Conservation (phyloP, 1,140 invertebrate species). For the Anastrepha obliqua region DNA sequence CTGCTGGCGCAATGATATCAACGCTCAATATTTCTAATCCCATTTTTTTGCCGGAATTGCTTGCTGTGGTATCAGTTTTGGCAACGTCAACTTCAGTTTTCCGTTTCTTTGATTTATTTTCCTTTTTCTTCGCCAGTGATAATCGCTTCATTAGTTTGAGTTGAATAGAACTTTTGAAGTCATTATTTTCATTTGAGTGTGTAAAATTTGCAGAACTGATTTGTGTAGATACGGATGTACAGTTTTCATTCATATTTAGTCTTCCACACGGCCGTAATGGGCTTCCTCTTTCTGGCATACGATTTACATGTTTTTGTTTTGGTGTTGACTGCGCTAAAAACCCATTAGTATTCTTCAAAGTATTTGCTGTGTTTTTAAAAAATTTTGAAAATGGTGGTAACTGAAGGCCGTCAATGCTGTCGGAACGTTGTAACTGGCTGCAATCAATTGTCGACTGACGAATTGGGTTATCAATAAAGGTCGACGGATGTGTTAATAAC, state of each 20-base stretch:
- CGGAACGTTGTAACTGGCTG: not conserved
- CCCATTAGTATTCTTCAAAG: not conserved
- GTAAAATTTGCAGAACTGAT: not conserved
- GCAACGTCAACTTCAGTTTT: not conserved
- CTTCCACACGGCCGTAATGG: too few relatives aligned
- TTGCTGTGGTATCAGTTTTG: not conserved
- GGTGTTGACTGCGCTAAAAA: not conserved
- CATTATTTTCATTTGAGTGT: not conserved
- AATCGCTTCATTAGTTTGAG: not conserved
- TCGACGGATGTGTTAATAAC: not conserved
- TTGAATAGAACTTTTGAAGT: not conserved
- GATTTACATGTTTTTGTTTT: not conserved
- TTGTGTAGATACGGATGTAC: not conserved
- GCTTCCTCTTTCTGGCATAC: too few relatives aligned
- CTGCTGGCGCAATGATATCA: not conserved
- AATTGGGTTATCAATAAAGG: not conserved
- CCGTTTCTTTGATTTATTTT: not conserved
- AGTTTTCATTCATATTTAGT: too few relatives aligned
- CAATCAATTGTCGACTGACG: too few relatives aligned
- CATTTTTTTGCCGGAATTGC: not conserved
- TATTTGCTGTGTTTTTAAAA: slow-evolving; percentile 27
- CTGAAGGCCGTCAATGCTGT: not conserved
- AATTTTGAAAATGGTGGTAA: slow-evolving; percentile 36
- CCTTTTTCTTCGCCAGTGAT: not conserved
- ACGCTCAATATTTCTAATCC: slow-evolving; percentile 28